These are phyloP conservation scores for Corythaixoides concolor DNA, from an alignment of 2,113 vertebrate species.

Conservation along the genomic window DNA sequence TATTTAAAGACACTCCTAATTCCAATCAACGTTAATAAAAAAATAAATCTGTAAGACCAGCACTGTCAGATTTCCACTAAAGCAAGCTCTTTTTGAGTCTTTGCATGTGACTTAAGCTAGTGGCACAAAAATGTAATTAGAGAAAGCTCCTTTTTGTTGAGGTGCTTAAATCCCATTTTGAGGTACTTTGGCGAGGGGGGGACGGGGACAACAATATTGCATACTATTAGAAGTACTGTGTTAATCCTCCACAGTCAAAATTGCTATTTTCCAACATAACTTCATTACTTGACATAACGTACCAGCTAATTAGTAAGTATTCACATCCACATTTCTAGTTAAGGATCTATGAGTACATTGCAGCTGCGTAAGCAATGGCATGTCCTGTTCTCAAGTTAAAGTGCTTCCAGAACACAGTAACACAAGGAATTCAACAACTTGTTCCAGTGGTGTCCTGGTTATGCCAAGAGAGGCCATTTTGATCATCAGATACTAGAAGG, in stretches of 20 bases:
- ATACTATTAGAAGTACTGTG: neutral
- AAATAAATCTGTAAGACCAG: neutral
- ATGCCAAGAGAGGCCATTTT: neutral
- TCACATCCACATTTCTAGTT: neutral
- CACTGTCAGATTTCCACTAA: neutral
- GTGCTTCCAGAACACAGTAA: neutral
- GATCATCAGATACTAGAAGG: neutral
- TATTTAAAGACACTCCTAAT: slow-evolving; percentile 30
- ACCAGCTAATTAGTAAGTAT: neutral
- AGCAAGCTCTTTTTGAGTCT: neutral
- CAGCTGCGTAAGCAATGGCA: neutral
- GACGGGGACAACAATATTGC: neutral
- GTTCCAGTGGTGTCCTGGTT: neutral
- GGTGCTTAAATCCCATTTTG: neutral
- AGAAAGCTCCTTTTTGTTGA: neutral
- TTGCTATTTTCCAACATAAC: neutral
- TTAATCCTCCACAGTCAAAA: neutral
- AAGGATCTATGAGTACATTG: accelerated
- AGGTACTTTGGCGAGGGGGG: neutral
- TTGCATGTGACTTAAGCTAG: neutral
- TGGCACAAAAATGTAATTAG: neutral
- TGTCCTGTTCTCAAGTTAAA: neutral
- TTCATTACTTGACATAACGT: neutral
- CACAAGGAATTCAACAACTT: neutral
- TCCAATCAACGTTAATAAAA: neutral